These are phyloP conservation scores for Tupaia chinensis DNA, from an alignment of 2,113 vertebrate genomes.

Conservation along the genomic window DNA sequence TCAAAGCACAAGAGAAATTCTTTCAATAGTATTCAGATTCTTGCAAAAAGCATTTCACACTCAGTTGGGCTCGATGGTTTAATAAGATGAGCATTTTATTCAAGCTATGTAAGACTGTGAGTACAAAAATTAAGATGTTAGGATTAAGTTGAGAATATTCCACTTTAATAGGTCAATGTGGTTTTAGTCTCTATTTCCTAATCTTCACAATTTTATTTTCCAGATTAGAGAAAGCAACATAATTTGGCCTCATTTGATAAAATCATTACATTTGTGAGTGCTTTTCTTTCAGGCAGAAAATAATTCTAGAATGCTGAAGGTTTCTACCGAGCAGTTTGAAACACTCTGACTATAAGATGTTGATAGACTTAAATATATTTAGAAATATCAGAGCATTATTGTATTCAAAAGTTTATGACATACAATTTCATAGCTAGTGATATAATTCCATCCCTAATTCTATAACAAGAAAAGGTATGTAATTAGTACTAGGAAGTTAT, in stretches of 20 bases:
- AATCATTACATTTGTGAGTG: constrained; percentile 17
- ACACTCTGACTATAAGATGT: neutral
- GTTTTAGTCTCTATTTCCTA: constrained; percentile 19
- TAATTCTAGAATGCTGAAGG: neutral
- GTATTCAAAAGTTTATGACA: neutral
- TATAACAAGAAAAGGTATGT: neutral
- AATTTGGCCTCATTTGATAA: constrained; percentile 24
- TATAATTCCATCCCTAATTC: neutral
- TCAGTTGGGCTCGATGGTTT: neutral
- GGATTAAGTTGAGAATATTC: neutral
- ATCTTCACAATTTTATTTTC: constrained; percentile 37
- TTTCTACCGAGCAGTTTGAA: neutral
- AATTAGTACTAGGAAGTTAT: neutral
- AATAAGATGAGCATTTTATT: neutral
- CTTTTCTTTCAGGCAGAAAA: neutral
- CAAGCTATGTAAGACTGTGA: neutral
- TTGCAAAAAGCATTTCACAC: neutral
- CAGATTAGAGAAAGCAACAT: neutral
- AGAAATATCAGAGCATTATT: neutral
- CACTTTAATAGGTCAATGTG: neutral
- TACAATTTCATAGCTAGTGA: constrained; percentile 31
- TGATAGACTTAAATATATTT: constrained; percentile 30
- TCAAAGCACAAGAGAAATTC: constrained; percentile 10
- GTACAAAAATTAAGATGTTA: neutral
- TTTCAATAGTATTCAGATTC: neutral